Evolutionary conservation across 2,797 vertebrate species (phyloP), one percentile per base, ranked within the genome.

Genomic region (Mionectes olivaceus): DNA sequence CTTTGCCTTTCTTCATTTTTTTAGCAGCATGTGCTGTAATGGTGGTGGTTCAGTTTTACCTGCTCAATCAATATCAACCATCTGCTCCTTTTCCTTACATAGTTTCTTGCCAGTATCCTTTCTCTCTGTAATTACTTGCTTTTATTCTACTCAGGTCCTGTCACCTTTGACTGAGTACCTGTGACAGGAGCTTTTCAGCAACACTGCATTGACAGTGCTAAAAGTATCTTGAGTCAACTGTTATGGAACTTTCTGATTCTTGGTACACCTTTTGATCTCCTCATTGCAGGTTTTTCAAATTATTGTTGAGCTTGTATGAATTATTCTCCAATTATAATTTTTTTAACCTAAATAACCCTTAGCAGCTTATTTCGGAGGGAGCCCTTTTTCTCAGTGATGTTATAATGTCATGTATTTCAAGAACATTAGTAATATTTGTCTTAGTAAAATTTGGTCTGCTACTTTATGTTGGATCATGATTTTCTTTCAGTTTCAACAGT

Each of bases 21-120:
- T 5, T 2, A 56, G 43, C 21, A 60, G 53, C 5, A 13, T 27
- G 41, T 71, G 33, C 39, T 56, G 5, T 32, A 30, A 4, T 21
- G 32, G 15, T 39, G 12, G 4, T 52, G 25, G 9, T 49, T 81
- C 37, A 89, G n/a, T 63, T 69, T 33, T 27, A n/a, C 18, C 13
- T 64, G 21, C 37, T 65, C 41, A 25, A 0, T 57, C 1, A 1
- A 3, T 43, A 11, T 33, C 5, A 28, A 49, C 71, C 43, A 7
- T 21, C 55, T 67, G 6, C 30, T 67, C 22, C 47, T 86, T 75
- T 49, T 11, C 30, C 39, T 90, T 32, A 8, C 8, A 1, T 1
- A 46, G 52, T 32, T 84, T 43, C 24, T 70, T 27, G 23, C 30
- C 30, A 47, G 0, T 35, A 27, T 53, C 67, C 19, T n/a, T 53